Evolutionary conservation across 2,113 vertebrate species (phyloP).

Genomic region (Urocolius indicus): DNA sequence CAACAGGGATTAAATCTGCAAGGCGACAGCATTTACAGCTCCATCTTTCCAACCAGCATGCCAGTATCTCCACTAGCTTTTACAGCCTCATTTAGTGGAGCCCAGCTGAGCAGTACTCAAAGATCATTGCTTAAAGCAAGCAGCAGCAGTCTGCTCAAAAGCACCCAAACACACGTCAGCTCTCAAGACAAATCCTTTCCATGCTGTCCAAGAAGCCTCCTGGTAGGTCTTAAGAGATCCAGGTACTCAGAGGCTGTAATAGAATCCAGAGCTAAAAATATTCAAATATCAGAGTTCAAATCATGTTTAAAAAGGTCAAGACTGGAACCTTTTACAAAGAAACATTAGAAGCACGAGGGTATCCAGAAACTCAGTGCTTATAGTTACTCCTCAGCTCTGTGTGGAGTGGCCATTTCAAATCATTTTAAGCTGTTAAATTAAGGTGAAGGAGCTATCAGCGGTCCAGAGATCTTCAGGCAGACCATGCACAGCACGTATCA

Average conservation of each 20-base stretch:
- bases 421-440: neutral
- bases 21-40: neutral
- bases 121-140: neutral
- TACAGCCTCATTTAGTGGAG: neutral
- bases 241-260: conserved; percentile 45
- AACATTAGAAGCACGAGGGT: neutral
- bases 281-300: conserved; percentile 29
- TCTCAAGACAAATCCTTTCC: conserved; percentile 22
- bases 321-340: neutral
- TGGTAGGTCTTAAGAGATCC: neutral
- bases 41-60: fast-evolving
- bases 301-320: conserved; percentile 64
- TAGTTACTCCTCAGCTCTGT: neutral
- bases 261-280: conserved; percentile 69
- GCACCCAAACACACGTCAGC: neutral
- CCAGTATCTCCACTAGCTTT: neutral
- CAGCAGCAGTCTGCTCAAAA: neutral
- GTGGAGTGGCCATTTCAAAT: neutral
- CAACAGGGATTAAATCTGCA: neutral
- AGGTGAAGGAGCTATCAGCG: neutral
- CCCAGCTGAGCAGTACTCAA: neutral
- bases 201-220: neutral
- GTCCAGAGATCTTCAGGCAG: neutral
- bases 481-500: neutral
- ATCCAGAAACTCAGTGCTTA: neutral